Evolutionary conservation across 2,113 vertebrate genomes (phyloP), one percentile per base, ranked within the genome.

Genomic region (Microtus oregoni): DNA sequence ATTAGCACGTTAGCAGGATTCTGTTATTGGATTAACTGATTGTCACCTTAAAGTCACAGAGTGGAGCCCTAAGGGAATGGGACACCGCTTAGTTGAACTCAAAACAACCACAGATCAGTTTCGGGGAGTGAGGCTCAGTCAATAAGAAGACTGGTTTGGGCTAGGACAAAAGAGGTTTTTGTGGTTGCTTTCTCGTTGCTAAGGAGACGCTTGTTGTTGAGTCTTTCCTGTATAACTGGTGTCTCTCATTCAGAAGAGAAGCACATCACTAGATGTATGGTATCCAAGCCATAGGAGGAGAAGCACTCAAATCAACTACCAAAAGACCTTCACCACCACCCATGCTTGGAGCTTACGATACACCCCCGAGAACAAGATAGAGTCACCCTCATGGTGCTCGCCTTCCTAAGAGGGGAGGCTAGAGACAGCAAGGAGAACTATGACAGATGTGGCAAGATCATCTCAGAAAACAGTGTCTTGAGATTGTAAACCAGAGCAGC

Each of bases 21-120:
- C 92, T 97, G 89, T 97, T 97, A 96, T 95, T 92, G 92, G 73
- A 97, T 97, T 98, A 97, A 95, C 93, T 92, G 94, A 97, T 96
- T 97, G 96, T 97, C 97, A 97, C 96, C 91, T 95, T 85, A 91
- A 94, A 95, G 91, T 97, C 93, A 89, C 89, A 90, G 52, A 67
- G 22, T n/a, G 47, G 44, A 89, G 63, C 87, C 91, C 78, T 75
- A 65, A 96, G 83, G 83, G 87, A 77, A 81, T 14, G 75, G 90
- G 58, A 89, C 24, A 50, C 26, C 47, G 41, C 58, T 73, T 83
- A 96, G 92, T 86, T 93, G 78, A 85, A 72, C 79, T 83, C 82
- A 35, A 41, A 68, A 82, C 81, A 41, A 73, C 32, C 13, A 70
- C 38, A 20, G 24, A 35, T 63, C 94, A 75, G 79, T 55, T 44